phyloP scores from a whole-genome alignment of 37 sponge, comb jelly and placozoan genomes.

The Beroe ovata region DNA sequence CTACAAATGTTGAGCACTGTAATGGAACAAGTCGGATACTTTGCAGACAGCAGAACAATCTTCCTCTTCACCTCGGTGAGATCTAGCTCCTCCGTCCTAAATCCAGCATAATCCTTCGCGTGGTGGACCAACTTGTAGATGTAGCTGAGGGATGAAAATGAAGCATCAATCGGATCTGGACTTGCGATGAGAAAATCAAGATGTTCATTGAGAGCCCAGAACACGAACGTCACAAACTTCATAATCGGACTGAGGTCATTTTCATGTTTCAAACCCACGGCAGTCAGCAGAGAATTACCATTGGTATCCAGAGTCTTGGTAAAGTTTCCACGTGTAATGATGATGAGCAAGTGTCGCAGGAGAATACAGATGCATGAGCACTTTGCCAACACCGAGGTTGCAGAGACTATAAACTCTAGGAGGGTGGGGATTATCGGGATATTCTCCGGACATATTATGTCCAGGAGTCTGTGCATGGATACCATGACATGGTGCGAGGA shows the following conservation, averaged over 20 bases:
- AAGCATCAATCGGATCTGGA: not conserved
- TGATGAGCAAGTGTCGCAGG: not conserved
- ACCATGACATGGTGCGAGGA: slow-evolving; percentile 31
- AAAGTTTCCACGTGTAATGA: slow-evolving; percentile 9
- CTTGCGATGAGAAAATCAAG: not conserved
- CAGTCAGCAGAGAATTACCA: not conserved
- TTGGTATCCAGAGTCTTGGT: not conserved
- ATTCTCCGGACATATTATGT: not conserved
- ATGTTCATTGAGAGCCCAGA: slow-evolving; percentile 35
- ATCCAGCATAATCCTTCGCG: not conserved
- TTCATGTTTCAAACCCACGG: not conserved
- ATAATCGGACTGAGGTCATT: not conserved
- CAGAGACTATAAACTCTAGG: slow-evolving; percentile 16
- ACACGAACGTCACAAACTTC: not conserved
- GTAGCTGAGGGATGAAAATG: slow-evolving; percentile 30
- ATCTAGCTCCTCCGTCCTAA: not conserved
- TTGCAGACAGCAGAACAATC: not conserved
- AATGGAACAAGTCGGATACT: slow-evolving; percentile 1
- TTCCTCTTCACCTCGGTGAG: not conserved
- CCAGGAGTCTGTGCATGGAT: slow-evolving; percentile 36
- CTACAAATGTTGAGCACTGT: not conserved
- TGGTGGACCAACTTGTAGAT: slow-evolving; percentile 47
- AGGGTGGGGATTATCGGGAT: slow-evolving; percentile 2
- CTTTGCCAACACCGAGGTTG: not conserved
- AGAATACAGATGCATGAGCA: slow-evolving; percentile 24